A percentile compares a stretch with the other conserved stretches of the same genome.
Evolutionary conservation across 1,140 invertebrate species (phyloP).

Genomic region (Wasmannia auropunctata): DNA sequence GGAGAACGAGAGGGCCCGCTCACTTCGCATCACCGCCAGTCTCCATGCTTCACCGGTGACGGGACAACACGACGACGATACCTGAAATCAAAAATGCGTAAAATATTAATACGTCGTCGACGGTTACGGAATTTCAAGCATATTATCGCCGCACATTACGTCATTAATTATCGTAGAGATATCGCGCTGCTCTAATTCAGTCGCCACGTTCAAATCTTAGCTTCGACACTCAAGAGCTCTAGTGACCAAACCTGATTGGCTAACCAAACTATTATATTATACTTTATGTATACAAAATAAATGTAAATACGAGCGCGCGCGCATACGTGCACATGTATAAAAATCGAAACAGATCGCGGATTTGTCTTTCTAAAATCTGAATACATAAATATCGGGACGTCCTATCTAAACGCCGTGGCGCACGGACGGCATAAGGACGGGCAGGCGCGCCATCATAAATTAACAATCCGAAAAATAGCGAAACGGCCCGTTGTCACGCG

Average conservation of each 20-base stretch:
- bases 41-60: constrained; percentile 40
- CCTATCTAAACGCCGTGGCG: background rate
- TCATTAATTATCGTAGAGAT: constrained; percentile 3
- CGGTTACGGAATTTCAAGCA: background rate
- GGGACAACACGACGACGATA: background rate
- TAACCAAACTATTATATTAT: too few species aligned
- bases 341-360: background rate
- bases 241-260: background rate
- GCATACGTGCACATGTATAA: background rate
- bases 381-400: background rate
- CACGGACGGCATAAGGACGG: background rate
- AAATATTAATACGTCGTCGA: background rate
- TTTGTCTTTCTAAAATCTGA: background rate
- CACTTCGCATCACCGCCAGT: constrained; percentile 42
- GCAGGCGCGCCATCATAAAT: background rate
- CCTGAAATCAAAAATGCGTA: constrained; percentile 38
- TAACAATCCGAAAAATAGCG: constrained; percentile 32
- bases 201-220: background rate
- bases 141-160: background rate
- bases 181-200: background rate
- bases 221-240: background rate
- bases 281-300: background rate
- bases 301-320: background rate
- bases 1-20: constrained; percentile 20
- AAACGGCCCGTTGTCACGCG: constrained; percentile 21